Percentiles rank a stretch among this genome's conserved stretches.
Evolutionary conservation across 2,113 vertebrate species (phyloP).

Genomic region (Bubo blakistoni): DNA sequence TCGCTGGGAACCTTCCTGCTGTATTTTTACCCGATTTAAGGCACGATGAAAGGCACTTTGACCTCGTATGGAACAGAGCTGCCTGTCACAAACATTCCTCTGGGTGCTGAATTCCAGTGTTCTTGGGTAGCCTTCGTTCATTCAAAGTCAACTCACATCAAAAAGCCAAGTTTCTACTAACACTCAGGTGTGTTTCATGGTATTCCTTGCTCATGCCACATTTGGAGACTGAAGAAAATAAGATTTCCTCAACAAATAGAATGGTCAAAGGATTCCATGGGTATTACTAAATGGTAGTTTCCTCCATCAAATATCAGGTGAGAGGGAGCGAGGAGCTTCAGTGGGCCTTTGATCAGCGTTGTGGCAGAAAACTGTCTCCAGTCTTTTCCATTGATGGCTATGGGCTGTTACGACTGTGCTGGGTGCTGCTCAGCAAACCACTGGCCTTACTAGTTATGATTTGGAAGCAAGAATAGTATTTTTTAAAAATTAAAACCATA

Average conservation of each 20-base stretch:
- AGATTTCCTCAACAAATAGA: background rate
- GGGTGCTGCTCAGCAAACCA: background rate
- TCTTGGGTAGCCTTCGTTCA: background rate
- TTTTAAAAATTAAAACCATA: background rate
- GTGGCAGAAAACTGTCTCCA: background rate
- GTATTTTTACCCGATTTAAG: background rate
- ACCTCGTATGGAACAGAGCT: background rate
- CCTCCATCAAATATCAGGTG: background rate
- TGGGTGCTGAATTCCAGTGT: background rate
- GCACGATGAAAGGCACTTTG: background rate
- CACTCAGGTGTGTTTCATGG: background rate
- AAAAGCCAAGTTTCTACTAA: background rate
- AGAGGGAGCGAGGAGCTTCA: background rate
- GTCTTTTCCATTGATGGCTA: background rate
- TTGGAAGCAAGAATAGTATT: background rate
- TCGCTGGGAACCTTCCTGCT: background rate
- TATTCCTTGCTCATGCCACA: background rate
- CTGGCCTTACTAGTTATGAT: background rate
- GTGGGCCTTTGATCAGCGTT: background rate
- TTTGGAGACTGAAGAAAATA: background rate
- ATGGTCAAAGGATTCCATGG: background rate
- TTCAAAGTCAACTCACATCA: background rate
- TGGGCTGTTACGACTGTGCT: fast-evolving
- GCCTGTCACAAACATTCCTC: background rate
- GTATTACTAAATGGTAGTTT: background rate